Evolutionary conservation across 2,888 invertebrate species (phyloP).

Genomic region (Caenorhabditis drosophilae): DNA sequence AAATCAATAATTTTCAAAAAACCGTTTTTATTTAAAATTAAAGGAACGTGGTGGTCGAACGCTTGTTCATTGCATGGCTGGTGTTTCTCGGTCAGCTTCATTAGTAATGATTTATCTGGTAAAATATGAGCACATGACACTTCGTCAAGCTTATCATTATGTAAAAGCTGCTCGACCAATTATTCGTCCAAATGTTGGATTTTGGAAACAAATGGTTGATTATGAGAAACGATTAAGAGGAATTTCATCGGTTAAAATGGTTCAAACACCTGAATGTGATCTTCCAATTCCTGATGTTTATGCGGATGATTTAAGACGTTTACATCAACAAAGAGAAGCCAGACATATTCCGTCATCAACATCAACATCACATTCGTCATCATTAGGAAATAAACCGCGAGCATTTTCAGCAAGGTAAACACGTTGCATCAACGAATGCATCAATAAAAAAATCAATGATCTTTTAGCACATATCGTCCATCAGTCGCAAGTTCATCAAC

Average conservation of each 20-base stretch:
- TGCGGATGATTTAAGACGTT: constrained; percentile 53
- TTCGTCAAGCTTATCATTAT: constrained; percentile 70
- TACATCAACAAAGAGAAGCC: constrained; percentile 31
- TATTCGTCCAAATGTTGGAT: constrained; percentile 87
- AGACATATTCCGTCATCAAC: constrained; percentile 15
- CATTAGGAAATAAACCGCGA: constrained; percentile 19
- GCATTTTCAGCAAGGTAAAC: constrained; percentile 30
- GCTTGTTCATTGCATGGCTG: constrained; percentile 87
- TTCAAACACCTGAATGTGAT: constrained; percentile 62
- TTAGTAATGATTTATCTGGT: constrained; percentile 86
- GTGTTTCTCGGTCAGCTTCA: constrained; percentile 84
- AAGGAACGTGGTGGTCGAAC: constrained; percentile 75
- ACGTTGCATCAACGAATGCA: background rate
- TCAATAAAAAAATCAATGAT: background rate
- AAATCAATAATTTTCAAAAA: background rate
- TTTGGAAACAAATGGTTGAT: constrained; percentile 86
- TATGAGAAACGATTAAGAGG: constrained; percentile 75
- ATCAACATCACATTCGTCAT: background rate
- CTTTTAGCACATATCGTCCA: constrained; percentile 33
- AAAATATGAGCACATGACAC: constrained; percentile 81
- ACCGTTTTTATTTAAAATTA: constrained; percentile 16
- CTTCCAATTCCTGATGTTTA: constrained; percentile 66
- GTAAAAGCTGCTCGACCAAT: constrained; percentile 77
- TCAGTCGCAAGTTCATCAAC: constrained; percentile 16
- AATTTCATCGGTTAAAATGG: constrained; percentile 51